Percentiles rank a stretch among this genome's conserved stretches.
phyloP scores from a whole-genome alignment of 2,888 invertebrate species.

The Cheilosia soror region DNA sequence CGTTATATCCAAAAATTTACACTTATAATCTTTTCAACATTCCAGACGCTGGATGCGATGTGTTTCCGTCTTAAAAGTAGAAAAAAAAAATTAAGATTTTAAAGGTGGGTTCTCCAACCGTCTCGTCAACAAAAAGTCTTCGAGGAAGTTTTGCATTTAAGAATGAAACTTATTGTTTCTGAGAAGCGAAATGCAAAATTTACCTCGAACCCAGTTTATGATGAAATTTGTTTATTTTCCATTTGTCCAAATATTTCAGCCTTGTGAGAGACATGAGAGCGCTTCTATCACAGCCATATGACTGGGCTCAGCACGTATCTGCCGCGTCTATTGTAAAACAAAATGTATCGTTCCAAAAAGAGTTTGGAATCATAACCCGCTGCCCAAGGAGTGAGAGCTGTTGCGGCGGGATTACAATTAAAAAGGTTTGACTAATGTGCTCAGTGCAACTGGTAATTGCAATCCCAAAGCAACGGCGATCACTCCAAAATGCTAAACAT shows the following conservation, averaged over 20 bases:
- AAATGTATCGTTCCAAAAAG: constrained; percentile 70
- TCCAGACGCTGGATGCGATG: constrained; percentile 68
- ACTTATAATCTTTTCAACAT: constrained; percentile 69
- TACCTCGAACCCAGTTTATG: constrained; percentile 33
- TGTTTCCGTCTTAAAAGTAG: constrained; percentile 47
- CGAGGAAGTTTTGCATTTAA: constrained; percentile 56
- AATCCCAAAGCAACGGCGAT: constrained; percentile 46
- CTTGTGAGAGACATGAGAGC: constrained; percentile 64
- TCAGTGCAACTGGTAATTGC: not conserved
- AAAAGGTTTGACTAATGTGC: not conserved
- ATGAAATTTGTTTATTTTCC: constrained; percentile 66
- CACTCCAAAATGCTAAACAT: not conserved
- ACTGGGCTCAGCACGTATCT: constrained; percentile 28
- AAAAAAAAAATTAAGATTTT: constrained; percentile 22
- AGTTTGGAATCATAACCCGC: not conserved
- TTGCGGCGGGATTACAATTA: constrained; percentile 34
- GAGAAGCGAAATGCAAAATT: constrained; percentile 60
- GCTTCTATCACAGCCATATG: constrained; percentile 19
- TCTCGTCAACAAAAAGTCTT: constrained; percentile 19
- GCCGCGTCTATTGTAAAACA: constrained; percentile 57
- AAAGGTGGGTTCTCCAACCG: constrained; percentile 66
- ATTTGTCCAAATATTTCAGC: constrained; percentile 70
- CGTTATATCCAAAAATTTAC: constrained; percentile 28
- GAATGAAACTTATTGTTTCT: not conserved
- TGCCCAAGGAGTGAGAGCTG: constrained; percentile 21